Evolutionary conservation across 2,113 vertebrate genomes (phyloP).

Genomic region (Tachysurus fulvidraco): DNA sequence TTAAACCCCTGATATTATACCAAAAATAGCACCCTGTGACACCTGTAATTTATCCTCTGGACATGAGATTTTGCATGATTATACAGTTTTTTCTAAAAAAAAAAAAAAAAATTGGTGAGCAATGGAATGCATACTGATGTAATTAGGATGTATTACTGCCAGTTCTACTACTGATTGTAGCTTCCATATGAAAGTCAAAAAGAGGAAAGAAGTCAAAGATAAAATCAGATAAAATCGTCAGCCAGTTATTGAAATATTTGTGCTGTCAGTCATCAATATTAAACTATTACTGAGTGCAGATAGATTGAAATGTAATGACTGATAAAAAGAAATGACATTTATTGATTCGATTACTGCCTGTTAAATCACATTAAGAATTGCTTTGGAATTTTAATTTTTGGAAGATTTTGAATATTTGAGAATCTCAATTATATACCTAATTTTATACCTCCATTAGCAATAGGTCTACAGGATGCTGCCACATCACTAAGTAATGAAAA

Average conservation of each 20-base stretch:
- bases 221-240: background rate
- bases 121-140: slow-evolving; percentile 6
- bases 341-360: background rate
- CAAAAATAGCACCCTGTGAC: slow-evolving; percentile 40
- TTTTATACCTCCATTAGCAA: background rate
- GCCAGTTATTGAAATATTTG: background rate
- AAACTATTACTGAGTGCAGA: background rate
- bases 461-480: background rate
- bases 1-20: slow-evolving; percentile 42
- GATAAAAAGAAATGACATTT: background rate
- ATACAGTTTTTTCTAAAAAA: background rate
- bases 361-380: background rate
- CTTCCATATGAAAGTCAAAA: background rate
- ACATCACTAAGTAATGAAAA: background rate
- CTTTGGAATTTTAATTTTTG: background rate
- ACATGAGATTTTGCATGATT: slow-evolving; percentile 12
- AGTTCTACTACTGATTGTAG: background rate
- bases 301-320: background rate
- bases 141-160: background rate
- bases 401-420: background rate
- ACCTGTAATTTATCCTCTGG: slow-evolving; percentile 31
- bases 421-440: background rate
- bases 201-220: background rate
- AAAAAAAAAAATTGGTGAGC: background rate
- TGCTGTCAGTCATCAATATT: background rate